Evolutionary conservation across 2,113 vertebrate genomes (phyloP).

Genomic region (Polypterus bichir): DNA sequence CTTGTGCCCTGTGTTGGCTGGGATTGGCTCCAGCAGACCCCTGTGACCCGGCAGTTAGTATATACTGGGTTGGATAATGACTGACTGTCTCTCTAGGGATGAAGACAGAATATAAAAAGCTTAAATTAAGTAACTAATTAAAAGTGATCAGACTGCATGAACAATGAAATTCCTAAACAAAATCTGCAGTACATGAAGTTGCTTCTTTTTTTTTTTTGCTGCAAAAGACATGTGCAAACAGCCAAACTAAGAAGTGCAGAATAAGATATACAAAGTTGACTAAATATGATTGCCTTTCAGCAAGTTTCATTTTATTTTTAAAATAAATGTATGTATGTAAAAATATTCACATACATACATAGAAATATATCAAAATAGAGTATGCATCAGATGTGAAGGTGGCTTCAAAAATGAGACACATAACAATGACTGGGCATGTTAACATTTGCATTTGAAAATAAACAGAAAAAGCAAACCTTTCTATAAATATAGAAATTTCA

Average conservation of each 20-base stretch:
- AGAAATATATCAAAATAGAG: constrained; percentile 55
- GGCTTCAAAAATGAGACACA: constrained; percentile 59
- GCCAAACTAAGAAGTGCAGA: too few species aligned
- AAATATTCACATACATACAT: too few species aligned
- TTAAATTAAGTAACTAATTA: background rate
- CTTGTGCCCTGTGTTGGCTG: too few species aligned
- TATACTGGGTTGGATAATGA: too few species aligned
- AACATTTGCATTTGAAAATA: constrained; percentile 54
- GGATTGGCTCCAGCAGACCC: too few species aligned
- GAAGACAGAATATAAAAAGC: background rate
- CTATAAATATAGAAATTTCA: constrained; percentile 26
- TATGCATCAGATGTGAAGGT: constrained; percentile 46
- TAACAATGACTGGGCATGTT: constrained; percentile 64
- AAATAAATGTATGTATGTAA: too few species aligned
- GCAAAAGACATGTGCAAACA: too few species aligned
- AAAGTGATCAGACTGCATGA: background rate
- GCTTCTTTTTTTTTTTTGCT: too few species aligned
- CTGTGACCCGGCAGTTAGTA: too few species aligned
- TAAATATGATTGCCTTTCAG: constrained; percentile 75
- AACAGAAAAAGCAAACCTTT: constrained; percentile 21
- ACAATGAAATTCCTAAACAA: background rate
- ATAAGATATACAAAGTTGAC: too few species aligned
- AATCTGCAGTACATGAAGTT: too few species aligned
- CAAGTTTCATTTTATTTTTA: constrained; percentile 36
- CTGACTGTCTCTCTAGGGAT: too few species aligned